Evolutionary conservation across 64 coral and sea anemone species (phyloP).

Genomic region (Trachythela sp.): DNA sequence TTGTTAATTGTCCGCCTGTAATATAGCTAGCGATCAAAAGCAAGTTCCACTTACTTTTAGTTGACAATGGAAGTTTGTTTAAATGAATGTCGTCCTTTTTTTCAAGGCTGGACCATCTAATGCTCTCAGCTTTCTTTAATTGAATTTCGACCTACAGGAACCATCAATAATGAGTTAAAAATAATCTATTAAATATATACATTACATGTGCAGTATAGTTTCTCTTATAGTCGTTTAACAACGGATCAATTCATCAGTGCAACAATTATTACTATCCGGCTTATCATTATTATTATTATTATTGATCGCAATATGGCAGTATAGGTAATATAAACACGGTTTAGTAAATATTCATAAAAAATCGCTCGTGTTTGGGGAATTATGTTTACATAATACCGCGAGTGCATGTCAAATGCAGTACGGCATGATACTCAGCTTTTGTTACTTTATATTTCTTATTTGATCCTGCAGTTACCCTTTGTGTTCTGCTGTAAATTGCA

Average conservation of each 20-base stretch:
- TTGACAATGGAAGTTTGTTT: neutral
- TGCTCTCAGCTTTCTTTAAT: neutral
- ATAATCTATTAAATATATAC: neutral
- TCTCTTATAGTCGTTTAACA: neutral
- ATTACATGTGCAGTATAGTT: neutral
- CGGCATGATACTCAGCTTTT: neutral
- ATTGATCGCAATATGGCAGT: too few relatives aligned
- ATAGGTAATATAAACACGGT: too few relatives aligned
- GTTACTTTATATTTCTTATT: neutral
- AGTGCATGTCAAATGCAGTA: too few relatives aligned
- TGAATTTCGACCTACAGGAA: conserved; percentile 7
- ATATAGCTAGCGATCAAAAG: neutral
- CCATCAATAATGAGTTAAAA: neutral
- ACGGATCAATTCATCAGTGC: too few relatives aligned
- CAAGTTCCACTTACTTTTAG: neutral
- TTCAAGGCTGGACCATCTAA: neutral
- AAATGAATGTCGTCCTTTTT: neutral
- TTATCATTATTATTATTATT: too few relatives aligned
- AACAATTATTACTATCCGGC: neutral
- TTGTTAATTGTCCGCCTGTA: too few relatives aligned
- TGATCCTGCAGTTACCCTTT: neutral
- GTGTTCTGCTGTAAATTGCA: neutral
- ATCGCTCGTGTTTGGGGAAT: too few relatives aligned
- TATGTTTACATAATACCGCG: too few relatives aligned
- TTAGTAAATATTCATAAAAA: too few relatives aligned